These are phyloP conservation scores for Porites lutea DNA, from an alignment of 64 coral and sea anemone species.

Conservation along the genomic window DNA sequence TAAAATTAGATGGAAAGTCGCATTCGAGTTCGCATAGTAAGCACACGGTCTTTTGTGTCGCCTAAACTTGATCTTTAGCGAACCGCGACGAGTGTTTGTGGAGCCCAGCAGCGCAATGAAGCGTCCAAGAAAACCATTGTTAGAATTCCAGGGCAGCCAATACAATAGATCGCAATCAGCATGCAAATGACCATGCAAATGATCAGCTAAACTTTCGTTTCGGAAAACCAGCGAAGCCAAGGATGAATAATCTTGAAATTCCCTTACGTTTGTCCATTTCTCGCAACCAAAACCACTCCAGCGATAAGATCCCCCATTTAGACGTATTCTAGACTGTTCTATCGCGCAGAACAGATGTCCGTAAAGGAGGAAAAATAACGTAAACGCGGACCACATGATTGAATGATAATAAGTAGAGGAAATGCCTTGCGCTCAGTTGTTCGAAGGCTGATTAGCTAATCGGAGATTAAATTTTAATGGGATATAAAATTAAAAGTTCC, in stretches of 20 bases:
- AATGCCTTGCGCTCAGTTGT: no score
- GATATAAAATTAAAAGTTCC: no score
- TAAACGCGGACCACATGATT: neutral
- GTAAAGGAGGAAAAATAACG: neutral
- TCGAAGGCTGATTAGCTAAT: no score
- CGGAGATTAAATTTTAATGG: no score
- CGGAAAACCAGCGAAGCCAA: neutral
- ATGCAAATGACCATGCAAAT: slow-evolving; percentile 3
- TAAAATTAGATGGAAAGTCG: slow-evolving; percentile 19
- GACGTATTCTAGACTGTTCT: neutral
- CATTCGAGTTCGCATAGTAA: slow-evolving; percentile 32
- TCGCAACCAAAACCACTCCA: neutral
- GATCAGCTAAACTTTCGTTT: neutral
- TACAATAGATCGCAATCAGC: neutral
- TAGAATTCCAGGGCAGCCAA: slow-evolving; percentile 3
- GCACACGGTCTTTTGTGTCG: slow-evolving; percentile 26
- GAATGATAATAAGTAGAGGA: no score
- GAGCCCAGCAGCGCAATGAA: neutral
- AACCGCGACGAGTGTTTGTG: neutral
- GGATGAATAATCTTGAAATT: neutral
- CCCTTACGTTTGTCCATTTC: no score
- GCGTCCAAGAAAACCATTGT: neutral
- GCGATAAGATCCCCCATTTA: neutral
- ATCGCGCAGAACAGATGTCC: neutral
- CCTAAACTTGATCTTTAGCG: neutral